Base-by-base conservation (phyloP, 2,888 invertebrate species). In the Clanis bilineata region DNA sequence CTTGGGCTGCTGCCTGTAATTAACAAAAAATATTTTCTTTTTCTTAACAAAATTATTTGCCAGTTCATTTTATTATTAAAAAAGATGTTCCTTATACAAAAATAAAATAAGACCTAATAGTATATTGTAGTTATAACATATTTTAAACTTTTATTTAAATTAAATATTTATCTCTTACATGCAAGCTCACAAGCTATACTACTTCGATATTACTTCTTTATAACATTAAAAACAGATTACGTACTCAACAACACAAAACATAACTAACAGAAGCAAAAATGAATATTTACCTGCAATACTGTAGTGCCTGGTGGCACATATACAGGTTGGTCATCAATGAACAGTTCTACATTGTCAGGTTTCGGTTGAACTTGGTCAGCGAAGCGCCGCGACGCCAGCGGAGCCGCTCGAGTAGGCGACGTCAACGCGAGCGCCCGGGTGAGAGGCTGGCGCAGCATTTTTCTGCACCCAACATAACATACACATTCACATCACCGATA, bases 261-360 rank as follows among this genome's bases (percentile, higher is more conserved):
- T 4, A 23, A 7, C 1, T 32, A 28, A 22, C 4, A 18, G 3
- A 41, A 21, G 2, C 28, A 45, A 0, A 38, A 57, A 23, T 23
- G 18, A 21, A 12, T 36, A 22, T 65, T 78, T 85, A 97, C 98
- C 95, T 98, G 98, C 64, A 99, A 92, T 23, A 99, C 98, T 47
- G 99, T 99, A 32, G 98, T 98, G 59, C 99, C 99, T 25, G 99
- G 99, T 47, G 96, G 95, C 39, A 99, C 99, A 79, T 96, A 92
- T 0, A 99, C 98, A 66, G 97, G 96, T 84, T 98, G 96, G 85
- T 98, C 99, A 93, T 99, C 98, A 75, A 99, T 96, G 90, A 99
- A 99, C 54, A 99, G 96, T 93, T 99, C 99, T 45, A 99, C 94
- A 79, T 96, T 95, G 66, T 97, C 95, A 41, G 96, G 94, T 60